These are phyloP conservation scores for Triplophysa rosa DNA, from an alignment of 2,113 vertebrate genomes.

Conservation along the genomic window DNA sequence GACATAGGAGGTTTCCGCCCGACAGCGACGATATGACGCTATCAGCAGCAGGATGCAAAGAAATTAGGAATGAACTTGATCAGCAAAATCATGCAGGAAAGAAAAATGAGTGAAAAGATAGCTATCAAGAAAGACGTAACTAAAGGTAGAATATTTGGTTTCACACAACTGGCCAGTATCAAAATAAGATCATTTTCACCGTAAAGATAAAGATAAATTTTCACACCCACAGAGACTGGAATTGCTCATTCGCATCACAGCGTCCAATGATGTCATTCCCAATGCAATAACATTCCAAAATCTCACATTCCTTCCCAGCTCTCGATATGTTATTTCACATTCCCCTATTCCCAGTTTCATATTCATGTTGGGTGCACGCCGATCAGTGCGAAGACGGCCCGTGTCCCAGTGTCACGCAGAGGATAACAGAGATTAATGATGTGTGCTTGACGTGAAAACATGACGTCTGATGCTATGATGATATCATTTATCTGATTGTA, in stretches of 20 bases:
- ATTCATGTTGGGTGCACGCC: neutral
- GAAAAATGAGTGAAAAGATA: neutral
- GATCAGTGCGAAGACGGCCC: neutral
- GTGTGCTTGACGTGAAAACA: conserved; percentile 6
- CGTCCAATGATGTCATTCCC: conserved; percentile 25
- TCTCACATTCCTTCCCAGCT: conserved; percentile 3
- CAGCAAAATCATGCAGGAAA: neutral
- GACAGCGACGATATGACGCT: no score
- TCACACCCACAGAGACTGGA: neutral
- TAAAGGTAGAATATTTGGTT: conserved; percentile 11
- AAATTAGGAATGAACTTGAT: neutral
- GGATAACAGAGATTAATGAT: conserved; percentile 14
- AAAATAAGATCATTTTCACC: conserved; percentile 34
- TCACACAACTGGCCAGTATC: conserved; percentile 18
- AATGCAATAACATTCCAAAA: conserved; percentile 36
- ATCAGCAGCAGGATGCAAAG: neutral
- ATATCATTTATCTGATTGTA: neutral
- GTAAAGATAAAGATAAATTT: conserved; percentile 22
- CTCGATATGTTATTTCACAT: conserved; percentile 18
- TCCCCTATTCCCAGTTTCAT: conserved; percentile 6
- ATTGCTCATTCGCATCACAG: conserved; percentile 16
- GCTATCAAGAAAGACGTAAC: neutral
- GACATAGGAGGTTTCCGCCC: no score
- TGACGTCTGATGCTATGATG: neutral
- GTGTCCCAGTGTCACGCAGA: neutral